A percentile compares a stretch with the other conserved stretches of the same genome.
Conservation (phyloP, 2,797 vertebrate genomes). For the Anguilla marmorata region DNA sequence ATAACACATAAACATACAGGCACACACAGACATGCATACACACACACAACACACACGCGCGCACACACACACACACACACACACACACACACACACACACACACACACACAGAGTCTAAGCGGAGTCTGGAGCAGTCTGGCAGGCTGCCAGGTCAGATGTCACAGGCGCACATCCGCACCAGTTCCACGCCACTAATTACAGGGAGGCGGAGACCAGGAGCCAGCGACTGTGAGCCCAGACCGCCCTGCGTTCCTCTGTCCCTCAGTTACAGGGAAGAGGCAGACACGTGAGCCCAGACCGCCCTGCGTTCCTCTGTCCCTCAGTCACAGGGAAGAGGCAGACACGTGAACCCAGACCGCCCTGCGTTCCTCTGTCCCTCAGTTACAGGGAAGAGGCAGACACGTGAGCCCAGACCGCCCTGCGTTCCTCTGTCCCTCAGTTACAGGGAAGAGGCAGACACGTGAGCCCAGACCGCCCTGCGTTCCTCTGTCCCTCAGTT, state of each 20-base stretch:
- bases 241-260: neutral
- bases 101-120: neutral
- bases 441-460: neutral
- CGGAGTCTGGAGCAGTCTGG: neutral
- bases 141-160: slow-evolving; percentile 29
- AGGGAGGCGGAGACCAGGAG: slow-evolving; percentile 20
- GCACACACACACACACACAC: no score
- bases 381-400: no score
- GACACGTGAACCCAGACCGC: no score
- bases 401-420: no score
- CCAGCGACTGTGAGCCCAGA: neutral
- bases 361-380: no score
- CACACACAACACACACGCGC: neutral
- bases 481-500: neutral
- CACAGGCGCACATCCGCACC: slow-evolving; percentile 21
- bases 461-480: neutral
- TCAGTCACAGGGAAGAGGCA: no score
- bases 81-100: neutral
- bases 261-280: no score
- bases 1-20: slow-evolving; percentile 50
- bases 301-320: no score
- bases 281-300: no score
- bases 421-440: no score
- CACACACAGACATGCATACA: slow-evolving; percentile 14
- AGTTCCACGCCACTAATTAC: slow-evolving; percentile 51